Evolutionary conservation across 2,113 vertebrate species (phyloP).

Genomic region (Petromus typicus): DNA sequence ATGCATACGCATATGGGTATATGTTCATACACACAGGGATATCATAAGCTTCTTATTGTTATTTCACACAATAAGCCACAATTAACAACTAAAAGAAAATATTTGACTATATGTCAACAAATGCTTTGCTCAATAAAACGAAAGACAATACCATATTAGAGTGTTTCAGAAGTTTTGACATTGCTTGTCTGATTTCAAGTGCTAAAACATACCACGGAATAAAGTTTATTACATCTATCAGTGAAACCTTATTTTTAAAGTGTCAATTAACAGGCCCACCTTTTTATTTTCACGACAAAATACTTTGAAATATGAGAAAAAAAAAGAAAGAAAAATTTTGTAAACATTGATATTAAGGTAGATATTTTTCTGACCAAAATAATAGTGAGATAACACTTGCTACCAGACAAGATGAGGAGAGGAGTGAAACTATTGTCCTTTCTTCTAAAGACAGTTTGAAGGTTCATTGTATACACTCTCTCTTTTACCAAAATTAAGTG

Average conservation of each 20-base stretch:
- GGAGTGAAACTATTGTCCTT: background rate
- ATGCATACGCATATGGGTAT: background rate
- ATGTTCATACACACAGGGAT: too few species aligned
- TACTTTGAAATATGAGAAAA: background rate
- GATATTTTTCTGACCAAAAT: background rate
- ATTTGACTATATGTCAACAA: constrained; percentile 51
- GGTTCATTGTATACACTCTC: background rate
- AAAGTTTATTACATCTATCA: background rate
- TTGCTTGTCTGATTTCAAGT: background rate
- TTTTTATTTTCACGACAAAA: background rate
- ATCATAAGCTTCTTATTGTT: background rate
- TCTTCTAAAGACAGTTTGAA: background rate
- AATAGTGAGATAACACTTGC: background rate
- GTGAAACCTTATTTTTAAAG: background rate
- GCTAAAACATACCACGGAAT: background rate
- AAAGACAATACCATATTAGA: constrained; percentile 22
- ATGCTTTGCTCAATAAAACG: background rate
- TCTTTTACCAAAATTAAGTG: background rate
- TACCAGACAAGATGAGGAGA: background rate
- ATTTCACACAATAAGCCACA: constrained; percentile 42
- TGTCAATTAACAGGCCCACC: background rate
- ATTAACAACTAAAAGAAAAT: constrained; percentile 30
- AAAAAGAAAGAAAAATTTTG: background rate
- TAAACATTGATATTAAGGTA: background rate
- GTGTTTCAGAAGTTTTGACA: constrained; percentile 1